Evolutionary conservation across 1,140 invertebrate species (phyloP).

Genomic region (Drosophila pectinifera): DNA sequence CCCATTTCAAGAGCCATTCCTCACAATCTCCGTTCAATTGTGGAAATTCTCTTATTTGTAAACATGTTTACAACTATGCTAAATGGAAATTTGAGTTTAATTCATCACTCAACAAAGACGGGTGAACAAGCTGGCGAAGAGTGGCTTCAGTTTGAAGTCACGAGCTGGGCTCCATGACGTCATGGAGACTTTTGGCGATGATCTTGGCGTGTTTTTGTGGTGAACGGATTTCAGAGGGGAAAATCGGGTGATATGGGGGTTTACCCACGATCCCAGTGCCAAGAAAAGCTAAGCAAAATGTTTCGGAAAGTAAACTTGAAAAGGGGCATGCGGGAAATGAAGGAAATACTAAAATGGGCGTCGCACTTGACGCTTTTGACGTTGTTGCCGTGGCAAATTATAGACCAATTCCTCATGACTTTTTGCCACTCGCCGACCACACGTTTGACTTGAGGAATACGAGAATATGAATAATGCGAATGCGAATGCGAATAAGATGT

Average conservation of each 20-base stretch:
- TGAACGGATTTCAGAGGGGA: background rate
- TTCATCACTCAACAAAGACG: constrained; percentile 13
- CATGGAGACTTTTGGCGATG: constrained; percentile 55
- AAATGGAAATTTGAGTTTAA: constrained; percentile 50
- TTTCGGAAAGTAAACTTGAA: constrained; percentile 40
- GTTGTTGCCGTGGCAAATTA: constrained; percentile 64
- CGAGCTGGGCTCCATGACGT: constrained; percentile 59
- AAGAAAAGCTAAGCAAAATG: constrained; percentile 42
- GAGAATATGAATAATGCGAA: constrained; percentile 30
- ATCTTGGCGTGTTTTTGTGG: constrained; percentile 43
- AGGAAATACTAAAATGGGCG: constrained; percentile 50
- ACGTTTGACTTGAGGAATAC: constrained; percentile 30
- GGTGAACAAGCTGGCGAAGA: constrained; percentile 8
- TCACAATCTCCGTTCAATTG: constrained; percentile 15
- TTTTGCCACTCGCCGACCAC: constrained; percentile 39
- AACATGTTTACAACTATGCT: constrained; percentile 64
- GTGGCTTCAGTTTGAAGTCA: constrained; percentile 53
- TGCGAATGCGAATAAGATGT: constrained; percentile 8
- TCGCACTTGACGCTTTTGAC: constrained; percentile 33
- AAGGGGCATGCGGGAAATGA: constrained; percentile 27
- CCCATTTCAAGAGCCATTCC: constrained; percentile 10
- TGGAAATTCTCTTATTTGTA: constrained; percentile 42
- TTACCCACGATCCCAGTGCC: constrained; percentile 54
- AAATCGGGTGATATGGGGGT: constrained; percentile 26
- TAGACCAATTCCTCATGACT: constrained; percentile 51